These are phyloP conservation scores for Drosophila mimica DNA, from an alignment of 2,888 invertebrate genomes.

Conservation along the genomic window DNA sequence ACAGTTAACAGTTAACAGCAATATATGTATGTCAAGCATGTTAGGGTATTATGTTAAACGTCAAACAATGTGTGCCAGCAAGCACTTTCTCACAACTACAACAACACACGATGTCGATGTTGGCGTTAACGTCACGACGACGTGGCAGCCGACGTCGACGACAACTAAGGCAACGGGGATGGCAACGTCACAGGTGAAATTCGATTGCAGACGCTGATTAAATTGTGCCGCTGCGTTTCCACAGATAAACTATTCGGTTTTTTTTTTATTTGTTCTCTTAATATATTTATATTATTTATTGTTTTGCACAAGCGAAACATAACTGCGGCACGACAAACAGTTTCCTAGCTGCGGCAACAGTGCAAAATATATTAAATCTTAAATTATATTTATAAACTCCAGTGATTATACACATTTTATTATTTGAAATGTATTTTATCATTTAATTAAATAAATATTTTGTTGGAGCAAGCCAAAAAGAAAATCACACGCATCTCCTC, in stretches of 20 bases:
- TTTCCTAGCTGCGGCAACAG: neutral
- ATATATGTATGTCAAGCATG: conserved; percentile 24
- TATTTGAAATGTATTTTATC: conserved; percentile 1
- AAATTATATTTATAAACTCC: no score
- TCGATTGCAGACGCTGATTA: neutral
- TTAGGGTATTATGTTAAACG: neutral
- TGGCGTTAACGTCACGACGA: conserved; percentile 45
- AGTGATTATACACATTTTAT: neutral
- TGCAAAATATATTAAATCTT: neutral
- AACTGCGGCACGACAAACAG: neutral
- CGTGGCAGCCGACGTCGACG: conserved; percentile 66
- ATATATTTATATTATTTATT: neutral
- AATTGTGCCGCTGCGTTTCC: neutral
- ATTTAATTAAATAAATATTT: conserved; percentile 18
- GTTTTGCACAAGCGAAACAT: neutral
- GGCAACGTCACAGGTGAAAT: conserved; percentile 67
- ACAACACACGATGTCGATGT: conserved; percentile 33
- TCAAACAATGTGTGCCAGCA: conserved; percentile 6
- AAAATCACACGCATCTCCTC: conserved; percentile 59
- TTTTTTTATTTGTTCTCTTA: neutral
- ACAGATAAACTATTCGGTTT: neutral
- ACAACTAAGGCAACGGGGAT: conserved; percentile 23
- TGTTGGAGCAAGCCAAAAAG: neutral
- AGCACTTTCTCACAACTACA: conserved; percentile 61
- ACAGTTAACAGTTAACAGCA: neutral